Evolutionary conservation across 35 echinoderm and acorn worm species (phyloP).

Genomic region (Lytechinus variegatus): DNA sequence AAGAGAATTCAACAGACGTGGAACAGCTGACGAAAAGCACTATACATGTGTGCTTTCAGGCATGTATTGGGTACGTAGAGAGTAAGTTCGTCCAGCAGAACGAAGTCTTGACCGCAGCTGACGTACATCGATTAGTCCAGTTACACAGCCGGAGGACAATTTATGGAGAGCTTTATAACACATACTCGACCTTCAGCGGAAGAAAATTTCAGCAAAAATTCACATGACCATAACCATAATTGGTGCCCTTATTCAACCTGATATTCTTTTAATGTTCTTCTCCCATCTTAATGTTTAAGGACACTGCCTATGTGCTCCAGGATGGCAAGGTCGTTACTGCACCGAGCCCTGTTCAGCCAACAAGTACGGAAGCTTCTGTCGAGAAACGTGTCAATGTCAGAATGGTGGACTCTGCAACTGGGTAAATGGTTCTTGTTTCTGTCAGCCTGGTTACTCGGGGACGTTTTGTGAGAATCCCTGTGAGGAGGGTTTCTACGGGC

Average conservation of each 20-base stretch:
- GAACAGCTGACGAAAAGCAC: no score
- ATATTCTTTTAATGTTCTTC: neutral
- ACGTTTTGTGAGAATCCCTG: constrained; percentile 60
- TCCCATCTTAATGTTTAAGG: neutral
- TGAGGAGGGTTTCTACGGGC: constrained; percentile 53
- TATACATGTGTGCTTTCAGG: no score
- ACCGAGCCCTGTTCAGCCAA: constrained; percentile 26
- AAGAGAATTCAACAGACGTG: no score
- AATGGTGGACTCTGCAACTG: constrained; percentile 63
- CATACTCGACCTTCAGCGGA: no score
- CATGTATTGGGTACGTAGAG: no score
- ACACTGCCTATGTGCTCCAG: constrained; percentile 33
- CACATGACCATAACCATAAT: neutral
- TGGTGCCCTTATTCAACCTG: neutral
- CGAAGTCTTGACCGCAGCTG: no score
- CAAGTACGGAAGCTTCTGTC: constrained; percentile 36
- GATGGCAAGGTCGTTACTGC: constrained; percentile 52
- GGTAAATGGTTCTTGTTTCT: constrained; percentile 64
- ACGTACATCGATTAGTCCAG: no score
- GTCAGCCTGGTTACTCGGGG: constrained; percentile 66
- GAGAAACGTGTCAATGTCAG: constrained; percentile 43
- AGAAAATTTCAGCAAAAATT: no score
- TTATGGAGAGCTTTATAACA: no score
- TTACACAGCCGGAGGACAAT: no score
- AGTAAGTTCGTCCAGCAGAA: no score